These are phyloP conservation scores for Macrosteles quadrilineatus DNA, from an alignment of 1,140 invertebrate species.

Conservation along the genomic window DNA sequence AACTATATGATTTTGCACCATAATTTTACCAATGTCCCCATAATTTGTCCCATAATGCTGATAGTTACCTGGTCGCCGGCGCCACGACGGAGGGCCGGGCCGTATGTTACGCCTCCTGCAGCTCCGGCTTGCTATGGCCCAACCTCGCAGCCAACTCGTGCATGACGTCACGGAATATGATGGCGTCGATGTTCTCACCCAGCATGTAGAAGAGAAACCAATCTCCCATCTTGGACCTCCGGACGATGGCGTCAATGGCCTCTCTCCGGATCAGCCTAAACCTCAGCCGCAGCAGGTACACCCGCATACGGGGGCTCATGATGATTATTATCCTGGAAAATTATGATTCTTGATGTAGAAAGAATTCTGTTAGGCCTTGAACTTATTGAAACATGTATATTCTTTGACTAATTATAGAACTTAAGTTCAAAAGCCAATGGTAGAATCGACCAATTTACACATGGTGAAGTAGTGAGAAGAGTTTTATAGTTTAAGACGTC, in stretches of 20 bases:
- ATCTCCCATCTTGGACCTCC: slow-evolving; percentile 89
- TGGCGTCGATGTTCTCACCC: slow-evolving; percentile 91
- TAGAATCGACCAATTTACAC: too few relatives aligned
- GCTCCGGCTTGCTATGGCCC: slow-evolving; percentile 61
- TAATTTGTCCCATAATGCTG: too few relatives aligned
- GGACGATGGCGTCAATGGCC: slow-evolving; percentile 87
- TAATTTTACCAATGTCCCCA: too few relatives aligned
- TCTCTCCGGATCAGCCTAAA: slow-evolving; percentile 84
- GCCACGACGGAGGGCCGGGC: slow-evolving; percentile 20
- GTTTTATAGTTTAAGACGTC: too few relatives aligned
- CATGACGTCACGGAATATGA: slow-evolving; percentile 92
- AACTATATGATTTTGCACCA: too few relatives aligned
- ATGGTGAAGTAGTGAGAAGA: too few relatives aligned
- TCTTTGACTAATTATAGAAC: too few relatives aligned
- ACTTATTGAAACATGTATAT: too few relatives aligned
- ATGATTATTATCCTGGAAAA: slow-evolving; percentile 64
- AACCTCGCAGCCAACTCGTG: slow-evolving; percentile 86
- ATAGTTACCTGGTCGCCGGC: too few relatives aligned
- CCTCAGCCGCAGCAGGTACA: slow-evolving; percentile 85
- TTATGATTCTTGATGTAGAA: too few relatives aligned
- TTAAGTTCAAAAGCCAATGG: too few relatives aligned
- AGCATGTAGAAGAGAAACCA: slow-evolving; percentile 96
- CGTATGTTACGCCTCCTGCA: slow-evolving; percentile 33
- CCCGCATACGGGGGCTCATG: slow-evolving; percentile 57
- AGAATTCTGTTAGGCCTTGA: too few relatives aligned